Percentiles rank a stretch among this genome's conserved stretches.
Evolutionary conservation across 2,888 invertebrate species (phyloP).

Genomic region (Cerastis rubricosa): DNA sequence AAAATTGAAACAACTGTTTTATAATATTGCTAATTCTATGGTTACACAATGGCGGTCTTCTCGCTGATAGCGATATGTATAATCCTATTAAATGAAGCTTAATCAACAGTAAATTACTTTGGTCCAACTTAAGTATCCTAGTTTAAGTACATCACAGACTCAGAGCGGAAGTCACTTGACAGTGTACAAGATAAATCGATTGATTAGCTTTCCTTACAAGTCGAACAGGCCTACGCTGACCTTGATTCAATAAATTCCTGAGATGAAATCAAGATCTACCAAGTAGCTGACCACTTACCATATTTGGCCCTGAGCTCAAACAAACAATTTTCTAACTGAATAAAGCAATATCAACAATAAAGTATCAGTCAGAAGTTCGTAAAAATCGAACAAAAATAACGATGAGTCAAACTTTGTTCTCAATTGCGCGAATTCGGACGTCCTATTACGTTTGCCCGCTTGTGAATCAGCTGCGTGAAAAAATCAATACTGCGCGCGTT

Average conservation of each 20-base stretch:
- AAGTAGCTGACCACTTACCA: conserved; percentile 45
- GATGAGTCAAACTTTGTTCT: conserved; percentile 80
- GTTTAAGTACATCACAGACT: conserved; percentile 18
- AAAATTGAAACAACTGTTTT: too few species aligned
- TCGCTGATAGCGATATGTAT: too few species aligned
- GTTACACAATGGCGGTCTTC: too few species aligned
- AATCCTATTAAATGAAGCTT: too few species aligned
- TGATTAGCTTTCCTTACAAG: conserved; percentile 66
- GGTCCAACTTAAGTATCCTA: not conserved
- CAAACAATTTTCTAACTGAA: conserved; percentile 61
- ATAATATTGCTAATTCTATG: too few species aligned
- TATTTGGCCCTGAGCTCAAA: conserved; percentile 39
- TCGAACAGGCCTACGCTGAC: conserved; percentile 62
- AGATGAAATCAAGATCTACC: conserved; percentile 61
- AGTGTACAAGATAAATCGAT: conserved; percentile 56
- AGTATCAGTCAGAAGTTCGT: conserved; percentile 63
- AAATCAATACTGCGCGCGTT: conserved; percentile 84
- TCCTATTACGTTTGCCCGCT: conserved; percentile 58
- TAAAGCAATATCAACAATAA: conserved; percentile 57
- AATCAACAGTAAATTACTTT: not conserved
- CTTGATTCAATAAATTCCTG: conserved; percentile 65
- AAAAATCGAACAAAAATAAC: conserved; percentile 78
- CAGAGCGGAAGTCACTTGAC: conserved; percentile 59
- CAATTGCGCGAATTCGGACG: conserved; percentile 80
- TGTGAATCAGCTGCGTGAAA: conserved; percentile 86